A percentile compares a stretch with the other conserved stretches of the same genome.
These are phyloP conservation scores for Lepidocolaptes lacrymiger DNA, from an alignment of 2,797 vertebrate genomes.

Conservation along the genomic window DNA sequence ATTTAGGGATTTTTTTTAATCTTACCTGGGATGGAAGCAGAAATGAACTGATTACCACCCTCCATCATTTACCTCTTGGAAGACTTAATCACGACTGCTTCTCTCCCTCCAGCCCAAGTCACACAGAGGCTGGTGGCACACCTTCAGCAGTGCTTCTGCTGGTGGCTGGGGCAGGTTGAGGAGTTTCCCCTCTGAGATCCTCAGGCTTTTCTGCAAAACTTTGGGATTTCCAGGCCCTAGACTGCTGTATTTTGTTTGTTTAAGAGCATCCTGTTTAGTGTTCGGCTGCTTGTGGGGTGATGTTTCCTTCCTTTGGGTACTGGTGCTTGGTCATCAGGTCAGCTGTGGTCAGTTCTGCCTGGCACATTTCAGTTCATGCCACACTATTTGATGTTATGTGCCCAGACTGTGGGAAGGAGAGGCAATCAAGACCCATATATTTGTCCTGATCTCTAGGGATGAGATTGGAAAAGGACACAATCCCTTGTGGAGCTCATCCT, in stretches of 20 bases:
- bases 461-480: fast-evolving
- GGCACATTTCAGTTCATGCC: background rate
- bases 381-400: background rate
- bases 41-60: background rate
- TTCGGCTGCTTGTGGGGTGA: background rate
- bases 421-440: fast-evolving
- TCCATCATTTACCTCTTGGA: background rate
- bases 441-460: background rate
- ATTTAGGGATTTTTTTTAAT: conserved; percentile 11
- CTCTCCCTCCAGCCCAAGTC: background rate
- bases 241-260: background rate
- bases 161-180: background rate
- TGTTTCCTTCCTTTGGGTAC: background rate
- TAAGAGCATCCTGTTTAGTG: background rate
- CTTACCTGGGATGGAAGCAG: conserved; percentile 4
- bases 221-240: background rate
- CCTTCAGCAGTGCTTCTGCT: background rate
- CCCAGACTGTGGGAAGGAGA: background rate
- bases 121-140: background rate
- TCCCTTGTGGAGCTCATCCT: background rate
- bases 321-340: background rate
- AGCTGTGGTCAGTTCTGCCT: background rate
- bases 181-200: background rate
- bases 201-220: background rate
- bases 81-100: background rate